Base-by-base conservation (phyloP, 1,140 invertebrate species). In the Drosophila sturtevanti region DNA sequence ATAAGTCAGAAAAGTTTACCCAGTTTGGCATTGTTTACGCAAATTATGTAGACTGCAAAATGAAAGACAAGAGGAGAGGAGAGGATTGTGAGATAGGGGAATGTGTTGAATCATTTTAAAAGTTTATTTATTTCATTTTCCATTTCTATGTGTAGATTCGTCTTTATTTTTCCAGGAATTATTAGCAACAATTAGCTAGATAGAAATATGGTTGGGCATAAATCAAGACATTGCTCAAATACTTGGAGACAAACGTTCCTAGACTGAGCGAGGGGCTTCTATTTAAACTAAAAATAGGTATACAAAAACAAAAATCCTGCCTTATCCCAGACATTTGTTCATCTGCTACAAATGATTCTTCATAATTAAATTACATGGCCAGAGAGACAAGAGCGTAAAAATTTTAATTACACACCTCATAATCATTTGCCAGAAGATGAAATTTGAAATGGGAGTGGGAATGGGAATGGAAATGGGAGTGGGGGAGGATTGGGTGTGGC, bases 321-420 rank as follows among this genome's bases (percentile, higher is more conserved):
- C 76, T 38, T 62, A 62, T 70, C 44, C 60, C 77, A 80, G 77
- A 74, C 71, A 75, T 66, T 72, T 64, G 73, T 66, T 73, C 69
- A 81, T 81, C 75, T 76, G 78, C 64, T 77, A 56, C 78, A 89
- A 89, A 89, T 86, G 78, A 79, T 86, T 87, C 68, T 72, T 90
- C 81, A 90, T 87, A 90, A 90, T 90, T 90, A 63, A 90, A 90
- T 90, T 90, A 89, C 87, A 81, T 79, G 66, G 58, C 68, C 75
- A 48, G 74, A 48, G 74, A 71, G 82, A 87, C 77, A 90, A 81
- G 72, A 78, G 79, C 87, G 89, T 90, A 85, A 89, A 89, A 84
- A 85, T 90, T 77, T 81, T 90, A 90, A 90, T 90, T 90, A 90
- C 80, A 90, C 89, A 90, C 87, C 87, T 90, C 87, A 90, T 90